Conservation (phyloP, 1,140 invertebrate genomes). For the Lordiphosa mommai region DNA sequence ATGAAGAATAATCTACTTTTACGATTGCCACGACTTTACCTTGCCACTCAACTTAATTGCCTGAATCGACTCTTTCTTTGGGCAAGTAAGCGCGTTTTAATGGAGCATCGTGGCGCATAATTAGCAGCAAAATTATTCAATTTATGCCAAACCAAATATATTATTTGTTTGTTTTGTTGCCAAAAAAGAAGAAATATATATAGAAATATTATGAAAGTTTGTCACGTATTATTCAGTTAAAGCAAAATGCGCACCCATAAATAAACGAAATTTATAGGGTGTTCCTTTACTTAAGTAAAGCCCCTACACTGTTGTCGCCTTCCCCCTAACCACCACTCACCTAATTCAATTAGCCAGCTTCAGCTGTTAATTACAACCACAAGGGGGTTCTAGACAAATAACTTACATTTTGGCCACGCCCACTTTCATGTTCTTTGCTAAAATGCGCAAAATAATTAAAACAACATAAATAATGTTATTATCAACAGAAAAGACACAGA, state of each 20-base stretch:
- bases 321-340: constrained; percentile 19
- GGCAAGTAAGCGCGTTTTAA: constrained; percentile 41
- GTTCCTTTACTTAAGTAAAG: no score
- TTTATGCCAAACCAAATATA: constrained; percentile 18
- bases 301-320: constrained; percentile 9
- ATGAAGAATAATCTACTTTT: constrained; percentile 52
- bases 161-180: constrained; percentile 6
- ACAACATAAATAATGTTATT: constrained; percentile 62
- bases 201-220: constrained; percentile 62
- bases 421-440: constrained; percentile 35
- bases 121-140: constrained; percentile 42
- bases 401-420: constrained; percentile 18
- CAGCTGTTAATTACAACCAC: constrained; percentile 60
- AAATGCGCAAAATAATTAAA: constrained; percentile 73
- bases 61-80: neutral
- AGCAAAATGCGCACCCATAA: constrained; percentile 32
- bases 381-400: constrained; percentile 13
- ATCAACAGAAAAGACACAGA: constrained; percentile 27
- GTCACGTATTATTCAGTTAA: constrained; percentile 59
- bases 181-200: no score
- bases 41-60: constrained; percentile 30
- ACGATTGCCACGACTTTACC: constrained; percentile 28
- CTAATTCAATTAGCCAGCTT: constrained; percentile 66
- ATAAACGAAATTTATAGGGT: constrained; percentile 12
- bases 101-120: constrained; percentile 46